Evolutionary conservation across 2,888 invertebrate species (phyloP).

Genomic region (Pseudococcus jackbeardsleyi): DNA sequence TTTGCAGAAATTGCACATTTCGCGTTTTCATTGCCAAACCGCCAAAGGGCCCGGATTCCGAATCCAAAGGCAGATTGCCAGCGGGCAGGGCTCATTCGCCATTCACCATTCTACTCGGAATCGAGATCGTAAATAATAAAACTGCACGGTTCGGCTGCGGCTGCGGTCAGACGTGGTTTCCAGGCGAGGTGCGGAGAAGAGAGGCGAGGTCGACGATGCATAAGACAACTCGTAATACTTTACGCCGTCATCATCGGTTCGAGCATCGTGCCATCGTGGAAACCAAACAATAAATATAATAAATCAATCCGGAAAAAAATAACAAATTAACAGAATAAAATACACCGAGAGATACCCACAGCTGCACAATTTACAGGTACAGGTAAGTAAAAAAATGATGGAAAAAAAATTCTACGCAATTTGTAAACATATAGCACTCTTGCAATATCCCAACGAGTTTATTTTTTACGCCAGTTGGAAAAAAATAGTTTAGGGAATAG

Average conservation of each 20-base stretch:
- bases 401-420: background rate
- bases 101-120: background rate
- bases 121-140: background rate
- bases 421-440: background rate
- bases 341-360: background rate
- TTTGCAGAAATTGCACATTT: background rate
- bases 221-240: background rate
- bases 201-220: background rate
- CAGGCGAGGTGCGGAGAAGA: too few species aligned
- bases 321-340: background rate
- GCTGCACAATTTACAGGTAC: background rate
- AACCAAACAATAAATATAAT: background rate
- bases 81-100: background rate
- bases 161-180: too few species aligned
- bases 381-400: background rate
- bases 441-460: too few species aligned
- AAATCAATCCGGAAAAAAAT: conserved; percentile 22
- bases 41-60: background rate
- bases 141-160: background rate
- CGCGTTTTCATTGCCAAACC: background rate
- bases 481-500: background rate
- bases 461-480: background rate
- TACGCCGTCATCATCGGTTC: background rate
- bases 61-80: background rate
- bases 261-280: too few species aligned